Evolutionary conservation across 1,140 invertebrate species (phyloP).

Genomic region (Rhagoletis zephyria): DNA sequence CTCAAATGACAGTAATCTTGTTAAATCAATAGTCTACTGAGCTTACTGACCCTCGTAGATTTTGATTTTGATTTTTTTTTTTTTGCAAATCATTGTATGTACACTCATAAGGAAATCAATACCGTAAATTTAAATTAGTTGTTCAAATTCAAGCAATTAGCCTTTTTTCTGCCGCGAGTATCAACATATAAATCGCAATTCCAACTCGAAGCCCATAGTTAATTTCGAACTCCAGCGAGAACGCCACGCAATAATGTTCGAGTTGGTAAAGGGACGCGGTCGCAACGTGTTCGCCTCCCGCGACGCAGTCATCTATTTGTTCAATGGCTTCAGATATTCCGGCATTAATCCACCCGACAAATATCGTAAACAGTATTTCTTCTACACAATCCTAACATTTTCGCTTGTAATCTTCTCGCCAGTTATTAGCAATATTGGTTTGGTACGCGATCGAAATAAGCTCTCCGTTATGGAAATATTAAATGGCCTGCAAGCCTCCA

Average conservation of each 20-base stretch:
- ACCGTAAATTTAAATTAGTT: no score
- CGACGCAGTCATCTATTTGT: conserved; percentile 9
- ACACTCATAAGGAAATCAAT: no score
- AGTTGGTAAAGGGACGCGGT: conserved; percentile 1
- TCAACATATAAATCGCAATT: no score
- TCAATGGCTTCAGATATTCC: neutral
- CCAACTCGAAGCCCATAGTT: no score
- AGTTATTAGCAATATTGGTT: neutral
- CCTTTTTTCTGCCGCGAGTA: no score
- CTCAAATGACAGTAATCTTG: no score
- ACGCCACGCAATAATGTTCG: neutral
- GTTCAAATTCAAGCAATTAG: no score
- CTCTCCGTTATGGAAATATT: conserved; percentile 18
- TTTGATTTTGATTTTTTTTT: no score
- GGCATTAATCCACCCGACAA: neutral
- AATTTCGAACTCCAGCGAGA: no score
- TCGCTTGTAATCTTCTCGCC: neutral
- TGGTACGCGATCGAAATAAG: neutral
- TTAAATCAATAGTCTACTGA: no score
- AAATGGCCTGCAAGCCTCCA: neutral
- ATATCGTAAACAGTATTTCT: neutral
- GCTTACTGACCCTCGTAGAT: no score
- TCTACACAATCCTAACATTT: neutral
- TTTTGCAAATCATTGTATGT: no score
- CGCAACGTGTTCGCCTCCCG: conserved; percentile 4